phyloP scores from a whole-genome alignment of 2,113 vertebrate genomes.

The Apistogramma diplotaenia region DNA sequence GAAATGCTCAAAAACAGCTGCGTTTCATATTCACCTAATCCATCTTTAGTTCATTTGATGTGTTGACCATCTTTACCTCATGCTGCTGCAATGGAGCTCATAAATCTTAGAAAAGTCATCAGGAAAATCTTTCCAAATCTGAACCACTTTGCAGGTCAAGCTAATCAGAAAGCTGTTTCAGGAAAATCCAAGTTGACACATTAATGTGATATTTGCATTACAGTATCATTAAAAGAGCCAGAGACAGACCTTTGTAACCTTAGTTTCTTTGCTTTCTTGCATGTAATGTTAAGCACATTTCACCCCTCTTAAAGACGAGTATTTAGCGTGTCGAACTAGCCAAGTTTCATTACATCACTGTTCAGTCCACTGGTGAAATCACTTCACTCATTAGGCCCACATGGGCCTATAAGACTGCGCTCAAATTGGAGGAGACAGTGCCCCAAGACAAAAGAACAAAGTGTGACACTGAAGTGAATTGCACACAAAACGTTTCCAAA shows the following conservation, averaged over 20 bases:
- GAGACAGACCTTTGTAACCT: not conserved
- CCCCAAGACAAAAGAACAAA: slow-evolving; percentile 56
- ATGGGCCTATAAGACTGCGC: slow-evolving; percentile 25
- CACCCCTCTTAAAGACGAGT: not conserved
- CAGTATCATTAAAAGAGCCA: not conserved
- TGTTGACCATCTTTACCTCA: not conserved
- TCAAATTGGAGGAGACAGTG: slow-evolving; percentile 28
- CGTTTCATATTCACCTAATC: not conserved
- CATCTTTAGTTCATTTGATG: not conserved
- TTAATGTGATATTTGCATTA: not conserved
- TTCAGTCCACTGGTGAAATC: slow-evolving; percentile 56
- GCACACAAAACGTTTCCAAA: slow-evolving; percentile 25
- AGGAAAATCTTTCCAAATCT: not conserved
- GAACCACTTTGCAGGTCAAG: not conserved
- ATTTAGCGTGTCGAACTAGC: slow-evolving; percentile 11
- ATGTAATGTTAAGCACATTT: not conserved
- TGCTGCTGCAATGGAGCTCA: not conserved
- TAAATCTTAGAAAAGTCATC: not conserved
- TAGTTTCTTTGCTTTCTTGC: not conserved
- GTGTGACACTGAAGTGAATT: slow-evolving; percentile 45
- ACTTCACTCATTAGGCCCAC: slow-evolving; percentile 44
- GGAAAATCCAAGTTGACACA: not conserved
- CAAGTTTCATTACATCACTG: slow-evolving; percentile 38
- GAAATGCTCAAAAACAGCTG: not conserved
- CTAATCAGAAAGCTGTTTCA: not conserved